Evolutionary conservation across 2,797 vertebrate genomes (phyloP).

Genomic region (Urocyon cinereoargenteus): DNA sequence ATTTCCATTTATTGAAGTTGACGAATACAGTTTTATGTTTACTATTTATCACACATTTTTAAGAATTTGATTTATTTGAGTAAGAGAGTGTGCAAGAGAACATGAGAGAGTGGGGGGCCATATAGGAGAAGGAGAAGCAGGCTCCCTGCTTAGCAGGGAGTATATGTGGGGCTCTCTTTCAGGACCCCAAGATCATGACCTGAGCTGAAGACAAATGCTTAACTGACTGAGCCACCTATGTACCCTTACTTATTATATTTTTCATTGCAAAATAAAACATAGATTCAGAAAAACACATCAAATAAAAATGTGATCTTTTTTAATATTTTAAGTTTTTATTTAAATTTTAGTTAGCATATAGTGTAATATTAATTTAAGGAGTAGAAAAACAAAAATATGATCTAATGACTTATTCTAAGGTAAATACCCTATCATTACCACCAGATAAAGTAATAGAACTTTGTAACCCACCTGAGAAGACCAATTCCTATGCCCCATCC

Average conservation of each 20-base stretch:
- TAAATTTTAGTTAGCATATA: background rate
- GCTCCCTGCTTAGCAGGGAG: background rate
- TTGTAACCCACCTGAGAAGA: background rate
- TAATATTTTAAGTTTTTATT: background rate
- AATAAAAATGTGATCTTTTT: background rate
- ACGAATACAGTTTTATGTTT: background rate
- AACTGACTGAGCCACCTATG: background rate
- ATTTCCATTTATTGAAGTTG: background rate
- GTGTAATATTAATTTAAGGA: background rate
- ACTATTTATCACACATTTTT: background rate
- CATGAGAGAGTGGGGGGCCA: background rate
- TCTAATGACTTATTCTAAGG: background rate
- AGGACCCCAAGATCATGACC: background rate
- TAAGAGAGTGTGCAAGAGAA: background rate
- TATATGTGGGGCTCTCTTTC: background rate
- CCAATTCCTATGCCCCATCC: background rate
- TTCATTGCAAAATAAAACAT: background rate
- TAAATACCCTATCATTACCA: background rate
- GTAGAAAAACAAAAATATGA: background rate
- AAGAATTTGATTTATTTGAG: background rate
- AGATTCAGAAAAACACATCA: background rate
- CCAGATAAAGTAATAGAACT: background rate
- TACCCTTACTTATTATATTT: background rate
- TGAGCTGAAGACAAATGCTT: background rate
- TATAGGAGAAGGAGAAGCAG: background rate